Evolutionary conservation across 2,113 vertebrate species (phyloP), one percentile per base, ranked within the genome.

Genomic region (Perca fluviatilis): DNA sequence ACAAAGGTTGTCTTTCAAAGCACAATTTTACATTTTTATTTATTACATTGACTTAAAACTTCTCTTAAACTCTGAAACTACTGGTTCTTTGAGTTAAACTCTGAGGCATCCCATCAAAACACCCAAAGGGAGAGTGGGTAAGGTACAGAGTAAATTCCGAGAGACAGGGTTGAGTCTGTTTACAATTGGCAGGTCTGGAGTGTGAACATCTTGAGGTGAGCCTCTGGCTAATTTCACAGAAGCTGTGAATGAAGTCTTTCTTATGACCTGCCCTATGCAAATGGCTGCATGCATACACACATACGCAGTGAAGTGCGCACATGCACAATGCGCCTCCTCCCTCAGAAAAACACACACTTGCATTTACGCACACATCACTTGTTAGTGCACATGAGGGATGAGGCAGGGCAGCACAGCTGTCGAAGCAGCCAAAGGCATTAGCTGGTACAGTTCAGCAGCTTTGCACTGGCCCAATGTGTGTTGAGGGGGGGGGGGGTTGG

Each of bases 171-270:
- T 78, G 64, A 80, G 74, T 84, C 88, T 90, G 92, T 92, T 90
- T 88, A 86, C 84, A 85, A 81, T 82, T 86, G 87, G 90, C 87
- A 85, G 71, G 84, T 84, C 63, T 36, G 77, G 64, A 84, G 79
- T 86, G 86, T 79, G 83, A 84, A 91, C 89, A 90, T 90, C 78
- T 84, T 85, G 74, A 91, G 79, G 72, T 88, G 80, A 90, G 81
- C 76, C 64, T 85, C 86, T 88, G 84, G 87, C 84, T 85, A 88
- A 83, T 77, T 73, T 87, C 84, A 87, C 86, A 86, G 74, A 61
- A 67, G 58, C 73, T 46, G 84, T 93, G 90, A 94, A 94, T 89
- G 84, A 83, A 79, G 54, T 82, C 87, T 92, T 92, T 95, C 89
- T 92, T 74, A 89, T 76, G 74, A 82, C 62, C 82, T 43, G 64